A percentile compares a stretch with the other conserved stretches of the same genome.
phyloP scores from a whole-genome alignment of 2,888 invertebrate genomes.

The Limnephilus auricula region DNA sequence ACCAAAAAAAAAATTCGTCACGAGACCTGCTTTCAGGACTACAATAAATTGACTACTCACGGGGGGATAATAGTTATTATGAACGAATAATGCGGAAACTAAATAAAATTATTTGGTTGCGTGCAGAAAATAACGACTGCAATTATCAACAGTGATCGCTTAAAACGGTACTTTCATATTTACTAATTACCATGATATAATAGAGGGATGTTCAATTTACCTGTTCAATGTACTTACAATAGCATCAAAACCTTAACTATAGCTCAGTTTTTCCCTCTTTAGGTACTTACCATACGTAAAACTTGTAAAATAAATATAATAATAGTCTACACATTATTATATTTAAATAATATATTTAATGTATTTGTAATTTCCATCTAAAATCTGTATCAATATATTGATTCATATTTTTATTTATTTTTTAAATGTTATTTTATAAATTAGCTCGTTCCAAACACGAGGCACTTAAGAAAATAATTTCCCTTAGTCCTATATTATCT shows the following conservation, averaged over 20 bases:
- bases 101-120: slow-evolving; percentile 42
- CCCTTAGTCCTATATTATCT: too few species aligned
- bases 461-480: too few species aligned
- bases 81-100: neutral
- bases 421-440: too few species aligned
- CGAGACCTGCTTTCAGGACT: neutral
- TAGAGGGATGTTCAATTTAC: neutral
- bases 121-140: slow-evolving; percentile 63
- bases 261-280: neutral
- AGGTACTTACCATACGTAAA: too few species aligned
- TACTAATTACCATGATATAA: neutral
- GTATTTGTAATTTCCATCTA: too few species aligned
- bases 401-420: too few species aligned
- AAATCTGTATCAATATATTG: too few species aligned
- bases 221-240: neutral
- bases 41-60: neutral
- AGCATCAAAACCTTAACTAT: neutral
- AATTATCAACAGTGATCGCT: slow-evolving; percentile 44
- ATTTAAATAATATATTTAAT: too few species aligned
- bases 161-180: neutral
- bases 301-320: too few species aligned
- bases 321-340: too few species aligned
- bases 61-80: neutral
- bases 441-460: too few species aligned
- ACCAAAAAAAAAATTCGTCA: neutral